A percentile compares a stretch with the other conserved stretches of the same genome.
Conservation (phyloP, 1,140 invertebrate species). For the Lysiphlebus fabarum region DNA sequence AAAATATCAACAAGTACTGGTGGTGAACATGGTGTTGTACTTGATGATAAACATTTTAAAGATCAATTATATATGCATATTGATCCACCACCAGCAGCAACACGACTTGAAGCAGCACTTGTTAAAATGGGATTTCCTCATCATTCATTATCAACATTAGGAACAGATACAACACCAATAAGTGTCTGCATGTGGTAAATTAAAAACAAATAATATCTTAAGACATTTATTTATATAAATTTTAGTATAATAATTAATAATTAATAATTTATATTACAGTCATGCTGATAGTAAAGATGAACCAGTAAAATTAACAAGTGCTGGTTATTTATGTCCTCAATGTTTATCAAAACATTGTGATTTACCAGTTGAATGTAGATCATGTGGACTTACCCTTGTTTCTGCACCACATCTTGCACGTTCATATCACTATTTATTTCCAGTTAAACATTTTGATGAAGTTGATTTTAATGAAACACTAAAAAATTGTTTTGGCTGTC, state of each 20-base stretch:
- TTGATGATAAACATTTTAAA: slow-evolving; percentile 89
- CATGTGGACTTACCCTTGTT: slow-evolving; percentile 93
- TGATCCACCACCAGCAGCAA: slow-evolving; percentile 81
- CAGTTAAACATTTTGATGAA: slow-evolving; percentile 82
- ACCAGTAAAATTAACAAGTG: slow-evolving; percentile 63
- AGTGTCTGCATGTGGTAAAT: slow-evolving; percentile 88
- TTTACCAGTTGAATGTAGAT: slow-evolving; percentile 92
- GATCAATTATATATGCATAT: slow-evolving; percentile 77
- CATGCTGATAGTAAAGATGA: slow-evolving; percentile 76
- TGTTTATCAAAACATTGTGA: slow-evolving; percentile 97
- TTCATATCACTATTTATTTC: slow-evolving; percentile 96
- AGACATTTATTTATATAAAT: too few species aligned
- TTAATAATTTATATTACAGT: slow-evolving; percentile 50
- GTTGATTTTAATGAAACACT: slow-evolving; percentile 51
- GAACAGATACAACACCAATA: slow-evolving; percentile 61
- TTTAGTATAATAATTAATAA: slow-evolving; percentile 10
- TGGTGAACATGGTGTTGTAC: slow-evolving; percentile 80
- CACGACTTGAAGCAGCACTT: slow-evolving; percentile 75
- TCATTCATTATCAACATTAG: slow-evolving; percentile 53
- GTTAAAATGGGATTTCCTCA: slow-evolving; percentile 94
- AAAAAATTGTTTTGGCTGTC: slow-evolving; percentile 69
- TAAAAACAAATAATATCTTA: too few species aligned
- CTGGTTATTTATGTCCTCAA: slow-evolving; percentile 93
- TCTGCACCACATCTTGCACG: slow-evolving; percentile 95
- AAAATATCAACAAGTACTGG: slow-evolving; percentile 79